Conservation (phyloP, 2,113 vertebrate genomes). For the Rhinopithecus roxellana region DNA sequence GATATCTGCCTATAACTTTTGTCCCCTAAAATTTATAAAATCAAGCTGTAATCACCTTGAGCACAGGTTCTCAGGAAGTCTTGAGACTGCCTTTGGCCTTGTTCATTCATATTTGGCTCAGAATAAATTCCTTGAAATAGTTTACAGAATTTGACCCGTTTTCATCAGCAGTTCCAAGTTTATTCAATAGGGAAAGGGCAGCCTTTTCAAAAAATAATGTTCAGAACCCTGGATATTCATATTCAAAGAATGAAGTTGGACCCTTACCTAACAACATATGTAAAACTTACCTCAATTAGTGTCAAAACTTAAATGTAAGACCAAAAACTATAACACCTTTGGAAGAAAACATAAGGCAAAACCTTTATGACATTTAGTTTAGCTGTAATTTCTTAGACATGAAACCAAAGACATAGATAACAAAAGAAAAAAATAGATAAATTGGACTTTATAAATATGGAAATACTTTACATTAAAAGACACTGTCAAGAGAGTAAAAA, state of each 20-base stretch:
- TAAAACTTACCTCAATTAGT: not conserved
- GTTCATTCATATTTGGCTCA: no score
- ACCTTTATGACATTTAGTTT: not conserved
- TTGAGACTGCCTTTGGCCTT: no score
- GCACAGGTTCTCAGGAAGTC: no score
- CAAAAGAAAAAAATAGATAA: not conserved
- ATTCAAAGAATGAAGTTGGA: not conserved
- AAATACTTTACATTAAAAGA: not conserved
- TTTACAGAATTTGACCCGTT: no score
- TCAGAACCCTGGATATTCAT: not conserved
- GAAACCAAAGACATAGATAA: accelerated
- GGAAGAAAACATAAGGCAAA: not conserved
- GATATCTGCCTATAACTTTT: no score
- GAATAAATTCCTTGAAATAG: no score
- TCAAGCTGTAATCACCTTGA: no score
- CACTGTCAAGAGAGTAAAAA: not conserved
- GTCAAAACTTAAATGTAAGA: not conserved
- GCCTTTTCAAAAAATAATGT: not conserved
- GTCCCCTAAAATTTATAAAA: no score
- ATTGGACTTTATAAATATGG: not conserved
- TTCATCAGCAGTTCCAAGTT: not conserved
- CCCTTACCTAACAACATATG: not conserved
- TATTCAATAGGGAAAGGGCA: not conserved
- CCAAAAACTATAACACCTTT: not conserved
- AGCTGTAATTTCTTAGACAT: not conserved